phyloP scores from a whole-genome alignment of 1,140 invertebrate genomes.

The Zaprionus kolodkinae region DNA sequence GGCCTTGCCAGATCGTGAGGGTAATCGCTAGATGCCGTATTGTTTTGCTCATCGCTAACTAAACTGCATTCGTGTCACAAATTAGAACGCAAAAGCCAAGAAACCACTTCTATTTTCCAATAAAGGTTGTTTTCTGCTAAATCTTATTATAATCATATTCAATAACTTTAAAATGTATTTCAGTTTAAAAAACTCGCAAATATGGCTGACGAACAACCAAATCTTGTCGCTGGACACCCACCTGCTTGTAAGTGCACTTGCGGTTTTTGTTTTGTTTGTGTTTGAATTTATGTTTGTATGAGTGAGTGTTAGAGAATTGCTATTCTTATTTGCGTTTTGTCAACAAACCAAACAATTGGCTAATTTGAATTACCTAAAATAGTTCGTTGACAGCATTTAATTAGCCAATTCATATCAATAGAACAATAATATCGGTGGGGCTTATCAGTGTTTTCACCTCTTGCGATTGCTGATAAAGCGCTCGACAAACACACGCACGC shows the following conservation, averaged over 20 bases:
- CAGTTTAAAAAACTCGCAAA: constrained; percentile 16
- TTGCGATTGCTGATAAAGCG: constrained; percentile 54
- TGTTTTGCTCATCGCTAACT: constrained; percentile 27
- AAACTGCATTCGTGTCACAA: constrained; percentile 52
- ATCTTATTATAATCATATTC: background rate
- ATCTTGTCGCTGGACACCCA: constrained; percentile 92
- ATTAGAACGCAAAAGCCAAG: constrained; percentile 39
- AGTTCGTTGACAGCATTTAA: constrained; percentile 38
- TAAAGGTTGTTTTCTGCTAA: constrained; percentile 10
- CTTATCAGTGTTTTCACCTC: constrained; percentile 57
- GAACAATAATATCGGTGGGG: constrained; percentile 22
- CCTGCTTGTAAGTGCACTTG: constrained; percentile 89
- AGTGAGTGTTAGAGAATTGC: constrained; percentile 17
- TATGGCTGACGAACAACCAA: constrained; percentile 86
- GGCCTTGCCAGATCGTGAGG: constrained; percentile 9
- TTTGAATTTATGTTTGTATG: constrained; percentile 14
- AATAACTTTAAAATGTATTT: background rate
- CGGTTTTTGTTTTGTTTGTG: background rate
- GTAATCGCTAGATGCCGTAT: background rate
- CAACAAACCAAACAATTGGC: constrained; percentile 89
- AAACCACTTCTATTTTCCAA: constrained; percentile 15
- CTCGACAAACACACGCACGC: background rate
- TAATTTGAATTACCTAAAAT: constrained; percentile 1
- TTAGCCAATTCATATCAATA: constrained; percentile 33
- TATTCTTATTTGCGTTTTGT: constrained; percentile 41